These are phyloP conservation scores for Euphysa ruthae DNA, from an alignment of 30 jellyfish, hydroid and myxozoan genomes.

Conservation along the genomic window DNA sequence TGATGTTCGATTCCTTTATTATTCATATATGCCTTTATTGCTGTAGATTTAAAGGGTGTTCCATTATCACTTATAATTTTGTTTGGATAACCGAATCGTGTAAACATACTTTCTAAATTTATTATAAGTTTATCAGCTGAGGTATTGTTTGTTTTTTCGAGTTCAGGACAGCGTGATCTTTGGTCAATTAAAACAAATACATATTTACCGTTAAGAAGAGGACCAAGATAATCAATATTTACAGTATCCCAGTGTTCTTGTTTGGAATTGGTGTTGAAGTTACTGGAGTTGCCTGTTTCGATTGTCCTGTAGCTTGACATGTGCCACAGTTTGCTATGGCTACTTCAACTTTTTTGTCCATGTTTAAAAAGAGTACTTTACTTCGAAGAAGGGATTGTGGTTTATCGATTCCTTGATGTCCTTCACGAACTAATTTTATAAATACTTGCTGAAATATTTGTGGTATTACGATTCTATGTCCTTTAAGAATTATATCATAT, in stretches of 20 bases:
- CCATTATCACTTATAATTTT: not conserved
- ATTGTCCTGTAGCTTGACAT: conserved; percentile 46
- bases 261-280: conserved; percentile 28
- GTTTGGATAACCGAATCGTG: not conserved
- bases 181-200: not conserved
- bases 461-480: conserved; percentile 26
- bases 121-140: not conserved
- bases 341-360: conserved; percentile 22
- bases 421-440: conserved; percentile 25
- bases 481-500: conserved; percentile 35
- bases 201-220: not conserved
- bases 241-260: conserved; percentile 1
- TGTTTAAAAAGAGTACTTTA: conserved; percentile 34
- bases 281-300: conserved; percentile 21
- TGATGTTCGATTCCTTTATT: too few relatives aligned
- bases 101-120: not conserved
- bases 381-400: conserved; percentile 27
- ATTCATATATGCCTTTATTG: too few relatives aligned
- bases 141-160: not conserved
- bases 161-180: conserved; percentile 6
- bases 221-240: conserved; percentile 2
- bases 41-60: conserved; percentile 1
- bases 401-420: conserved; percentile 46
- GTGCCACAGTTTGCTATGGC: conserved; percentile 16
- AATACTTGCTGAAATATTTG: conserved; percentile 17